Percentiles rank a stretch among this genome's conserved stretches.
phyloP scores from a whole-genome alignment of 2,113 vertebrate genomes.

The Corythoichthys haematopterus region DNA sequence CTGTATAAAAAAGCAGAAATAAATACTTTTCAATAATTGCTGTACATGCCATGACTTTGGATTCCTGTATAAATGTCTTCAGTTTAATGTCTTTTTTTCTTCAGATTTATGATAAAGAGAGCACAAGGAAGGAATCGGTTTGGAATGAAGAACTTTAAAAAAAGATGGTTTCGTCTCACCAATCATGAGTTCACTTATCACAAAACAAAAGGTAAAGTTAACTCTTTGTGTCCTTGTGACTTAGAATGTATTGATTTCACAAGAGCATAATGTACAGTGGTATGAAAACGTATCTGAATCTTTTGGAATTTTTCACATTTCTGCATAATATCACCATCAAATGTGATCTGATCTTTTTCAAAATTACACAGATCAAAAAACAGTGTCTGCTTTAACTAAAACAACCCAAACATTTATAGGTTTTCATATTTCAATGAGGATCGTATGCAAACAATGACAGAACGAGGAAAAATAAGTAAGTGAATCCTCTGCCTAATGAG shows the following conservation, averaged over 20 bases:
- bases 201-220: slow-evolving; percentile 86
- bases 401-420: too few species aligned
- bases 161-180: slow-evolving; percentile 95
- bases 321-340: too few species aligned
- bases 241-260: slow-evolving; percentile 24
- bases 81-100: slow-evolving; percentile 3
- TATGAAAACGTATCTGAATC: too few species aligned
- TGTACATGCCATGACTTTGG: not conserved
- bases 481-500: too few species aligned
- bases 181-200: slow-evolving; percentile 98
- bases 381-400: too few species aligned
- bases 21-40: not conserved
- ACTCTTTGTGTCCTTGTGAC: slow-evolving; percentile 1
- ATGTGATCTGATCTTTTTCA: too few species aligned
- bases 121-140: slow-evolving; percentile 96
- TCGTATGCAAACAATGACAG: too few species aligned
- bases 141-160: slow-evolving; percentile 98
- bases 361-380: too few species aligned
- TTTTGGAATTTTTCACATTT: too few species aligned
- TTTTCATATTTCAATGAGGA: too few species aligned
- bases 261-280: slow-evolving; percentile 13
- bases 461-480: too few species aligned
- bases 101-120: slow-evolving; percentile 95
- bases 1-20: slow-evolving; percentile 9
- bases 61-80: slow-evolving; percentile 3